phyloP scores from a whole-genome alignment of 2,797 vertebrate species.

The Adelosebastes latens region DNA sequence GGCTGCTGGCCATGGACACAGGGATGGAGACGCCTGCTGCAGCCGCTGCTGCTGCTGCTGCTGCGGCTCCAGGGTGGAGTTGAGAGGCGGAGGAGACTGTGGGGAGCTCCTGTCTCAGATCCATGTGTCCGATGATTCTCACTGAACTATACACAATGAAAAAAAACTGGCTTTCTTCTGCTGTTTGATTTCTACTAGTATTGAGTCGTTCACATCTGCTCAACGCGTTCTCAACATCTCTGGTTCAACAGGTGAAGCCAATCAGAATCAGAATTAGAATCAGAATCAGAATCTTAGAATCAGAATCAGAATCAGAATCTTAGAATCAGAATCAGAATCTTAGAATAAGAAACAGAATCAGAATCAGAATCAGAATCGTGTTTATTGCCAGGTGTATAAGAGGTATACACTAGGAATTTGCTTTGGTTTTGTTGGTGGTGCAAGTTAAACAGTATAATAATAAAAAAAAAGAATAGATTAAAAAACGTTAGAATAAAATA shows the following conservation, averaged over 20 bases:
- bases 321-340: no score
- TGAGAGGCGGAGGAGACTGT: constrained; percentile 85
- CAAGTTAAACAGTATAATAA: no score
- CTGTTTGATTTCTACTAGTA: neutral
- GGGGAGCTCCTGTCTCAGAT: constrained; percentile 91
- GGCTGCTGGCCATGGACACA: constrained; percentile 90
- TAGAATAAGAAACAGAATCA: no score
- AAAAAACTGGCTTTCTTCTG: neutral
- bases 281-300: no score
- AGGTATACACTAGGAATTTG: no score
- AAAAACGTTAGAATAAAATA: no score
- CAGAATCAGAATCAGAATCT: no score
- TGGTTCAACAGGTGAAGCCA: constrained; percentile 54
- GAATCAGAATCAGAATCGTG: no score
- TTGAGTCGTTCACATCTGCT: constrained; percentile 51
- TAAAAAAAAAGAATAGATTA: no score
- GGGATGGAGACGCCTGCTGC: constrained; percentile 83
- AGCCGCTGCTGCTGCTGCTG: constrained; percentile 67
- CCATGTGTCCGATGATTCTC: constrained; percentile 83
- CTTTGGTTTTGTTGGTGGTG: no score
- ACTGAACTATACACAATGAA: neutral
- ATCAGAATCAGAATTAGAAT: neutral
- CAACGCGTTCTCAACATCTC: constrained; percentile 45
- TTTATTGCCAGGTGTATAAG: no score
- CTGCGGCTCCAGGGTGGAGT: constrained; percentile 80